These are phyloP conservation scores for Chionodraco myersi DNA, from an alignment of 2,113 vertebrate genomes.

Conservation along the genomic window DNA sequence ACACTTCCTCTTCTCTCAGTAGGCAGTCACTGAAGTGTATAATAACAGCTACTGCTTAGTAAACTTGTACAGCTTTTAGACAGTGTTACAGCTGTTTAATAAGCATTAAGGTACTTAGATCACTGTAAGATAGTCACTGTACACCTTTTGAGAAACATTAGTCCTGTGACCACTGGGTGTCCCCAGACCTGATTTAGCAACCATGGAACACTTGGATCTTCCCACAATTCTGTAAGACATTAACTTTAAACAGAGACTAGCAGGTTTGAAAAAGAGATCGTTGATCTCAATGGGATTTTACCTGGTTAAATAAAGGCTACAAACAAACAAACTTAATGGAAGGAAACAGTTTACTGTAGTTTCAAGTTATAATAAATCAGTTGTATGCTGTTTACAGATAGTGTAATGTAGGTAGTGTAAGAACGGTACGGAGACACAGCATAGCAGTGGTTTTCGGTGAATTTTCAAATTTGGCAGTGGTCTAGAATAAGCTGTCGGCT, in stretches of 20 bases:
- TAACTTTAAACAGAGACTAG: neutral
- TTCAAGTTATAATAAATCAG: too few relatives aligned
- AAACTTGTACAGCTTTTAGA: neutral
- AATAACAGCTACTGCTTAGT: constrained; percentile 8
- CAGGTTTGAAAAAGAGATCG: too few relatives aligned
- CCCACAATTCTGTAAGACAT: neutral
- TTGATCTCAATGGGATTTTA: too few relatives aligned
- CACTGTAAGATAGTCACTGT: neutral
- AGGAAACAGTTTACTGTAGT: neutral
- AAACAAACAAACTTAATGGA: neutral
- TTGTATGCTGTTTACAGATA: too few relatives aligned
- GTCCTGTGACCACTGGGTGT: constrained; percentile 43
- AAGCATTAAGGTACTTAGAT: neutral
- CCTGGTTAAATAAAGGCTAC: too few relatives aligned
- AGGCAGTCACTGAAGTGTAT: constrained; percentile 10
- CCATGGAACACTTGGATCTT: neutral
- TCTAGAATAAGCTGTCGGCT: too few relatives aligned
- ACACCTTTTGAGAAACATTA: neutral
- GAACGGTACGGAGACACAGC: too few relatives aligned
- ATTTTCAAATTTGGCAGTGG: too few relatives aligned
- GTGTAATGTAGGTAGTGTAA: too few relatives aligned
- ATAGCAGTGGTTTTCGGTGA: too few relatives aligned
- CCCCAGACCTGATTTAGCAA: constrained; percentile 29
- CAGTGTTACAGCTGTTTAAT: neutral
- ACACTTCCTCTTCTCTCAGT: constrained; percentile 11